A percentile compares a stretch with the other conserved stretches of the same genome.
Evolutionary conservation across 2,113 vertebrate species (phyloP).

Genomic region (Hydropotes inermis): DNA sequence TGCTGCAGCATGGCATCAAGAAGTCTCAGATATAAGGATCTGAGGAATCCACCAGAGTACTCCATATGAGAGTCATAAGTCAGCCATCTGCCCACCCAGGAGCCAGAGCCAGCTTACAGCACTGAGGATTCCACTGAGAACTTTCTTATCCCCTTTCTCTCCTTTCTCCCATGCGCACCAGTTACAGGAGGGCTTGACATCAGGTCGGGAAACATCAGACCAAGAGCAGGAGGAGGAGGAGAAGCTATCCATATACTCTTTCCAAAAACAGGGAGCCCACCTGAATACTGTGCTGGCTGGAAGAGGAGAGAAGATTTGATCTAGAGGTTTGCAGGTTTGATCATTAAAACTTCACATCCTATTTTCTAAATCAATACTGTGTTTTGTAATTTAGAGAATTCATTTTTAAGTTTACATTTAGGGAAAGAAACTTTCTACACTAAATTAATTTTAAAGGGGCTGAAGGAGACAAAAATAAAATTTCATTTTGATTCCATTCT

Average conservation of each 20-base stretch:
- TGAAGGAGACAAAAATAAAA: background rate
- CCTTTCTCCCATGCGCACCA: background rate
- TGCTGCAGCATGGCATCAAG: background rate
- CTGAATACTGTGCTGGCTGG: background rate
- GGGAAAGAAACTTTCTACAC: background rate
- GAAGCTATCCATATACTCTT: background rate
- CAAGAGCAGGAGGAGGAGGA: background rate
- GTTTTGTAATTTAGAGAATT: constrained; percentile 2
- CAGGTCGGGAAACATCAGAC: background rate
- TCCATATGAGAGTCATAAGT: too few species aligned
- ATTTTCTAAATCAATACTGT: background rate
- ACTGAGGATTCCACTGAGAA: background rate
- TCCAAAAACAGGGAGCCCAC: background rate
- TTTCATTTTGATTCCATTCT: background rate
- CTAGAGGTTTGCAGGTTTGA: background rate
- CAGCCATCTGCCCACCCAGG: background rate
- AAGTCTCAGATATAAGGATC: background rate
- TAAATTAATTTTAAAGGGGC: background rate
- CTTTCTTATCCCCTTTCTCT: background rate
- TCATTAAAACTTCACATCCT: background rate
- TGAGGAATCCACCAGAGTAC: background rate
- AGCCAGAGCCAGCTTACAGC: background rate
- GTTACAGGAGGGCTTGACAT: background rate
- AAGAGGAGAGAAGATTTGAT: background rate
- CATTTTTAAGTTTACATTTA: background rate